phyloP scores from a whole-genome alignment of 2,888 invertebrate species.

The Cryptophagus acutangulus region DNA sequence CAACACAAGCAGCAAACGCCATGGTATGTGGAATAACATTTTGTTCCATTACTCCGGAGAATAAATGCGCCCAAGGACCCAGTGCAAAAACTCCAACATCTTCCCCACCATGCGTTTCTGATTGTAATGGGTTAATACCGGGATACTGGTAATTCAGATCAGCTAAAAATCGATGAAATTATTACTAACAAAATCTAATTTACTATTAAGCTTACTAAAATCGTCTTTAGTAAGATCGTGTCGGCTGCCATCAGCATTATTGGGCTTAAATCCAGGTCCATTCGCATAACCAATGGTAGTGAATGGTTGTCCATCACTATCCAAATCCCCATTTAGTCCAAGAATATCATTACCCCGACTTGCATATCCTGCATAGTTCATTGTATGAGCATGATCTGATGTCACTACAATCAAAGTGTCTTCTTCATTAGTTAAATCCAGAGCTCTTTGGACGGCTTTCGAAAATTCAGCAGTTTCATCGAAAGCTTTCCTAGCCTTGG shows the following conservation, averaged over 20 bases:
- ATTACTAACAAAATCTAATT: background rate
- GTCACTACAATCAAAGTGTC: constrained; percentile 77
- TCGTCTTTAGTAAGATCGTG: constrained; percentile 52
- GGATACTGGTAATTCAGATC: constrained; percentile 53
- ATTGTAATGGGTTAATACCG: constrained; percentile 53
- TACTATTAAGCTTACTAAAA: constrained; percentile 31
- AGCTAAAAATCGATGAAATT: no score
- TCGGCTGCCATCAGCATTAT: constrained; percentile 47
- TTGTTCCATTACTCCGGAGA: constrained; percentile 75
- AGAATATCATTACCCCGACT: constrained; percentile 56
- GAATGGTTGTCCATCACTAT: constrained; percentile 52
- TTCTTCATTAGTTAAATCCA: constrained; percentile 53
- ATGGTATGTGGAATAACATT: constrained; percentile 72
- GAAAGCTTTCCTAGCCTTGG: constrained; percentile 59
- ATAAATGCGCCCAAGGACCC: constrained; percentile 76
- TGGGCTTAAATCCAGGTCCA: constrained; percentile 56
- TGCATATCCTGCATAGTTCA: constrained; percentile 70
- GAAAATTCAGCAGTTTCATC: constrained; percentile 70
- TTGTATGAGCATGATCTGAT: constrained; percentile 71
- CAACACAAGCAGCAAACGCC: constrained; percentile 70
- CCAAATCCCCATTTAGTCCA: constrained; percentile 50
- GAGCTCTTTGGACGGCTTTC: constrained; percentile 54
- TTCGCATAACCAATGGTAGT: constrained; percentile 67
- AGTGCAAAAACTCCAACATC: constrained; percentile 74
- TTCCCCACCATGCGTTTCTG: constrained; percentile 71